A percentile compares a stretch with the other conserved stretches of the same genome.
Conservation (phyloP, 2,888 invertebrate species). For the Tanypteryx hageni region DNA sequence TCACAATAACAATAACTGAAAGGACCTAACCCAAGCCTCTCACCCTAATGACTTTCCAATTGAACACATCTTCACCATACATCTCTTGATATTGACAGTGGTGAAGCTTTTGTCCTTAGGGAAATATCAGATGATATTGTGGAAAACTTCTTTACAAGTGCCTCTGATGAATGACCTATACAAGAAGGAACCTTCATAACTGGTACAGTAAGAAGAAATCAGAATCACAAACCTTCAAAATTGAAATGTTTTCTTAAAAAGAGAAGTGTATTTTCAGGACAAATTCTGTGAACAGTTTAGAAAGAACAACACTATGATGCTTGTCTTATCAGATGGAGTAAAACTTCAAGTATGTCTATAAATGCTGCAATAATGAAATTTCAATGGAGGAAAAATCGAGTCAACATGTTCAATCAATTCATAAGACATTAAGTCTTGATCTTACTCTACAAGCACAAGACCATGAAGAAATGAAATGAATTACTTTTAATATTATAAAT, state of each 20-base stretch:
- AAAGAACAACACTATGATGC: neutral
- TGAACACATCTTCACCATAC: constrained; percentile 22
- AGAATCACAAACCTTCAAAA: neutral
- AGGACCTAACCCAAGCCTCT: constrained; percentile 14
- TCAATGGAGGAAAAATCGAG: too few species aligned
- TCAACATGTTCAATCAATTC: too few species aligned
- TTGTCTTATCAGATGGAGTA: neutral
- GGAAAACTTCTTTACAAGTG: neutral
- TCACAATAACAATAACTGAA: neutral
- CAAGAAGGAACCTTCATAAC: constrained; percentile 29
- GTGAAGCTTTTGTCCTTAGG: constrained; percentile 20
- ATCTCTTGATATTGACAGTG: constrained; percentile 14
- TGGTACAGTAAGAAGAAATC: constrained; percentile 5
- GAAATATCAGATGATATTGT: constrained; percentile 9
- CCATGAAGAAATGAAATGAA: too few species aligned
- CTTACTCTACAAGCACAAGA: too few species aligned
- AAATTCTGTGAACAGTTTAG: neutral
- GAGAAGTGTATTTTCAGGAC: neutral
- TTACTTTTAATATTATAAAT: too few species aligned
- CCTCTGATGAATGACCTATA: constrained; percentile 19
- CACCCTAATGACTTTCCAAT: constrained; percentile 28
- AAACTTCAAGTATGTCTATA: neutral
- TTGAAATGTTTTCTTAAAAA: neutral
- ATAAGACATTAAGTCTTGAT: too few species aligned
- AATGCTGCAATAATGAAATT: too few species aligned